A percentile compares a stretch with the other conserved stretches of the same genome.
Conservation (phyloP, 2,113 vertebrate genomes). For the Carassius auratus region DNA sequence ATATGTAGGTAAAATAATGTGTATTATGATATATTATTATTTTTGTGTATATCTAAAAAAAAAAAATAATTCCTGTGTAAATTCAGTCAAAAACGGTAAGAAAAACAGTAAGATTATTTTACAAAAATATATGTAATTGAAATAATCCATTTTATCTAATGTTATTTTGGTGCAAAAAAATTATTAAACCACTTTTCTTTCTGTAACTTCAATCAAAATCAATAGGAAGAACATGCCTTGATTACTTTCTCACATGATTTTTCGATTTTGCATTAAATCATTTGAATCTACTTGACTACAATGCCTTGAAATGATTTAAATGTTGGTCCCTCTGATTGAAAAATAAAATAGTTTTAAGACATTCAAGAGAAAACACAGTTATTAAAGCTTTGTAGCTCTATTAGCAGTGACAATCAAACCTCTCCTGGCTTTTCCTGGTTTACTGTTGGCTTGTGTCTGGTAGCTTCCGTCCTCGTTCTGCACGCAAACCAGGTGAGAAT, state of each 20-base stretch:
- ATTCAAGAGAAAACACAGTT: neutral
- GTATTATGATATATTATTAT: no score
- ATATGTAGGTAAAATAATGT: no score
- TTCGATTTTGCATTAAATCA: neutral
- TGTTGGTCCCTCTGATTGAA: neutral
- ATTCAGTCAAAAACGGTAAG: no score
- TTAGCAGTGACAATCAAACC: slow-evolving; percentile 69
- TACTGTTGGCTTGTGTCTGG: slow-evolving; percentile 88
- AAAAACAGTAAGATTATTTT: neutral
- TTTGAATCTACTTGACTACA: neutral
- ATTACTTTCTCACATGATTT: neutral
- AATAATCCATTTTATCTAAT: no score
- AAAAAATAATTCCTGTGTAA: no score
- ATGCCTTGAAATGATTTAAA: neutral
- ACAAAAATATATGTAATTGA: neutral
- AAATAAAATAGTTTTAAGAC: neutral
- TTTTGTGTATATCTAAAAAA: no score
- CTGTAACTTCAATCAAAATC: neutral
- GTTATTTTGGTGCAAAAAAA: neutral
- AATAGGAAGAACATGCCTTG: neutral
- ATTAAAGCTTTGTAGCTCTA: neutral
- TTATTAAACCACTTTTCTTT: no score
- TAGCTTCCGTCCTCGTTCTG: slow-evolving; percentile 87
- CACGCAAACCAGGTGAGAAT: slow-evolving; percentile 92
- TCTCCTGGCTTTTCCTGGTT: slow-evolving; percentile 83